Base-by-base conservation (phyloP, 1,140 invertebrate genomes). In the Gryllus bimaculatus region DNA sequence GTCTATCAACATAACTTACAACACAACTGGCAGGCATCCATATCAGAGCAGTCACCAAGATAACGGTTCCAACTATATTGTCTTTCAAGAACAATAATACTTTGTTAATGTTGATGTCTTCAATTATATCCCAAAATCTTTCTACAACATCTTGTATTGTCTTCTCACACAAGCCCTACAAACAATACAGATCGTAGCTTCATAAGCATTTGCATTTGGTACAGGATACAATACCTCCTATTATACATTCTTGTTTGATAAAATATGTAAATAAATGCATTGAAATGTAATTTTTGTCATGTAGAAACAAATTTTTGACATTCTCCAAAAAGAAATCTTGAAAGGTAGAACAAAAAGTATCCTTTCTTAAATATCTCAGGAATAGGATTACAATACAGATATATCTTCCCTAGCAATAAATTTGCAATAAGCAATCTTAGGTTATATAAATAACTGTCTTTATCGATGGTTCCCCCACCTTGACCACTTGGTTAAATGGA, bases 41-140 rank as follows among this genome's bases (percentile, higher is more conserved):
- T 76, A 98, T 88, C n/a, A 97, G 87, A 20, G 95, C 91, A 12
- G 95, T 96, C 66, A 95, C 89, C 12, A 98, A 88, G 76, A 98
- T 93, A 21, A 97, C 94, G 5, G 95, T 94, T 74, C 96, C 95
- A 13, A 97, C 92, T 84, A 97, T 94, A 83, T 97, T 96, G 84
- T 96, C 94, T 83, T 93, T 90, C 49, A 96, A 86, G 84, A 96
- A 96, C 80, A 92, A 87, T 81, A 97, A 88, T 15, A 97, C 94
- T 85, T 95, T 96, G 83, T 96, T 97, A 66, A 97, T 96, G 83
- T 96, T 97, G 54, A 97, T 97, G 83, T 97, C 96, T 86, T 98
- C 96, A 77, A 98, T 97, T 47, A 98, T 96, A 84, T 97, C 95
- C 96, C 96, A 98, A 85, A 98, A 96, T 77, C 96, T 89, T 86